A percentile compares a stretch with the other conserved stretches of the same genome.
Conservation (phyloP, 2,888 invertebrate genomes). For the Rhopalosiphum nymphaeae region DNA sequence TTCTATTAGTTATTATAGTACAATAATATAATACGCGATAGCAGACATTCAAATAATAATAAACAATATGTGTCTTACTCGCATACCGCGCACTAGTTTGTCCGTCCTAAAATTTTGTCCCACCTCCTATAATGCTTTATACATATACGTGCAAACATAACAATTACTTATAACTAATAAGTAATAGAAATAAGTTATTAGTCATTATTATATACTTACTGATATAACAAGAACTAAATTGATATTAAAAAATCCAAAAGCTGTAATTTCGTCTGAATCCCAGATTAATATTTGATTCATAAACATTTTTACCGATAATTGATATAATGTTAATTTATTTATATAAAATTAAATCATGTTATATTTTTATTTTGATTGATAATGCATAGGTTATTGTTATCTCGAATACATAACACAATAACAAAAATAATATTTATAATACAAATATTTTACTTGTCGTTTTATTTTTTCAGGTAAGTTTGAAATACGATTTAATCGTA, state of each 20-base stretch:
- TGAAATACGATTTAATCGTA: constrained; percentile 22
- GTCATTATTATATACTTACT: background rate
- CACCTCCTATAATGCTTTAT: no score
- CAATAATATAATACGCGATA: no score
- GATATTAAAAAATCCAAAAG: background rate
- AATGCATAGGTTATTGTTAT: background rate
- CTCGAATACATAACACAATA: background rate
- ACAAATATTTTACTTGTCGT: constrained; percentile 3
- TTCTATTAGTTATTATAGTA: no score
- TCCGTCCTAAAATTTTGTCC: no score
- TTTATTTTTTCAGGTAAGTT: background rate
- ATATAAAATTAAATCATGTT: background rate
- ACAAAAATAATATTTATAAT: background rate
- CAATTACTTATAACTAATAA: no score
- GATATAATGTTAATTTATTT: background rate
- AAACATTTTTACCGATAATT: background rate
- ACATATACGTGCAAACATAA: no score
- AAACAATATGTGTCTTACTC: no score
- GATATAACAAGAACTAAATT: background rate
- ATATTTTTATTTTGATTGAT: background rate
- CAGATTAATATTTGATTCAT: background rate
- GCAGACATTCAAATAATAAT: no score
- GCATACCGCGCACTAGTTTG: no score
- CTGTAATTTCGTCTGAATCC: background rate
- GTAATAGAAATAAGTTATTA: no score